These are phyloP conservation scores for Tubiluchus corallicola DNA, from an alignment of 2,888 invertebrate genomes.

Conservation along the genomic window DNA sequence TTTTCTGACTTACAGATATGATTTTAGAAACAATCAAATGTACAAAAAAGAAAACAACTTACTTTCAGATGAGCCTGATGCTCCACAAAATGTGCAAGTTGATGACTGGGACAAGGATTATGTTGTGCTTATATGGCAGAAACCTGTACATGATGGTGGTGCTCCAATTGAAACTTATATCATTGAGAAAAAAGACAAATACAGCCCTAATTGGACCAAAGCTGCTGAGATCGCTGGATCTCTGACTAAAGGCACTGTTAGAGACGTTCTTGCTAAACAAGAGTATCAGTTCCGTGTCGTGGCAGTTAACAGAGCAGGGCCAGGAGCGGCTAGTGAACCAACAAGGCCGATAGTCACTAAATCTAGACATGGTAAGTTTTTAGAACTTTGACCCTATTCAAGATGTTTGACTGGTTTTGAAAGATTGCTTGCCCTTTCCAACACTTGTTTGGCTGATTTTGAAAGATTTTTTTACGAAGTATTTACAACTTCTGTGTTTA, in stretches of 20 bases:
- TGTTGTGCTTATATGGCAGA: not conserved
- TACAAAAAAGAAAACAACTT: too few species aligned
- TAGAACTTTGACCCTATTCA: too few species aligned
- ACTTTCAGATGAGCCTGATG: not conserved
- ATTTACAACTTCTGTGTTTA: too few species aligned
- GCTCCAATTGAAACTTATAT: not conserved
- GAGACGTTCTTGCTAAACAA: not conserved
- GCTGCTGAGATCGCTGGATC: not conserved
- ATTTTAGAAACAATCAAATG: too few species aligned
- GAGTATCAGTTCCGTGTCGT: not conserved
- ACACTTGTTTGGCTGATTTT: too few species aligned
- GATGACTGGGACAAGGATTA: not conserved
- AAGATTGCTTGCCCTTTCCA: too few species aligned
- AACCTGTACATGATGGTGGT: not conserved
- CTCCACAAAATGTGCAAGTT: not conserved
- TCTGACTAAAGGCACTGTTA: not conserved
- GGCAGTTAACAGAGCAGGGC: not conserved
- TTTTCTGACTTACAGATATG: too few species aligned
- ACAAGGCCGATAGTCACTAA: not conserved
- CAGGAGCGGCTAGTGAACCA: not conserved
- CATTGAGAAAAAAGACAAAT: not conserved
- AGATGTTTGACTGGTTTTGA: too few species aligned
- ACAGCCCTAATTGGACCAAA: constrained; percentile 3
- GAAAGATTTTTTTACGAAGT: too few species aligned
- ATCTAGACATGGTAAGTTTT: not conserved